These are phyloP conservation scores for Conops quadrifasciatus DNA, from an alignment of 2,888 invertebrate genomes.

Conservation along the genomic window DNA sequence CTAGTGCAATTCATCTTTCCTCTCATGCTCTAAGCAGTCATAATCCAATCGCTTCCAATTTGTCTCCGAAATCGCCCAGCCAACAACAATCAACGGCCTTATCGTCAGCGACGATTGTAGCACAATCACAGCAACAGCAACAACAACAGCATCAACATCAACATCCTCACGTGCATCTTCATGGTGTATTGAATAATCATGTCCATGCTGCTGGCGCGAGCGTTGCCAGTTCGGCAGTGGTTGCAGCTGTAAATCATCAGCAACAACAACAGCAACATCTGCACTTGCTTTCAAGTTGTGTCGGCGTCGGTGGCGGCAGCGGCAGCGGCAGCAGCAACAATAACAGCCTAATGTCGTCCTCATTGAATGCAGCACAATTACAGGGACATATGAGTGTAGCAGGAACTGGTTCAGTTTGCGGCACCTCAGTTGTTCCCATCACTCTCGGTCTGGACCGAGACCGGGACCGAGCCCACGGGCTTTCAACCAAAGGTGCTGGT, in stretches of 20 bases:
- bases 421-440: constrained; percentile 35
- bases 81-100: constrained; percentile 43
- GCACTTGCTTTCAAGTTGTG: constrained; percentile 49
- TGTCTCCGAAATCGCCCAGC: constrained; percentile 64
- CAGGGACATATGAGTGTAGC: constrained; percentile 48
- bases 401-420: constrained; percentile 41
- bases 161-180: constrained; percentile 26
- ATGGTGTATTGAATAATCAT: constrained; percentile 16
- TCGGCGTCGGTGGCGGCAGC: constrained; percentile 21
- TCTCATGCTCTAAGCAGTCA: constrained; percentile 66
- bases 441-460: constrained; percentile 48
- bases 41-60: constrained; percentile 63
- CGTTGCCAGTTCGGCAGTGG: constrained; percentile 44
- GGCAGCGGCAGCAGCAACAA: constrained; percentile 57
- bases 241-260: constrained; percentile 52
- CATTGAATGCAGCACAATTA: constrained; percentile 59
- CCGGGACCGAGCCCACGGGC: too few species aligned
- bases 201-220: constrained; percentile 41
- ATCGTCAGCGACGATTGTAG: constrained; percentile 50
- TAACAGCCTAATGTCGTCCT: constrained; percentile 64
- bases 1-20: constrained; percentile 61
- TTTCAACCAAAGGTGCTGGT: constrained; percentile 56
- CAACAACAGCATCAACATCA: constrained; percentile 40
- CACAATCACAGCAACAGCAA: constrained; percentile 38
- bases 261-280: constrained; percentile 50